Conservation (phyloP, 1,140 invertebrate genomes). For the Phortica variegata region DNA sequence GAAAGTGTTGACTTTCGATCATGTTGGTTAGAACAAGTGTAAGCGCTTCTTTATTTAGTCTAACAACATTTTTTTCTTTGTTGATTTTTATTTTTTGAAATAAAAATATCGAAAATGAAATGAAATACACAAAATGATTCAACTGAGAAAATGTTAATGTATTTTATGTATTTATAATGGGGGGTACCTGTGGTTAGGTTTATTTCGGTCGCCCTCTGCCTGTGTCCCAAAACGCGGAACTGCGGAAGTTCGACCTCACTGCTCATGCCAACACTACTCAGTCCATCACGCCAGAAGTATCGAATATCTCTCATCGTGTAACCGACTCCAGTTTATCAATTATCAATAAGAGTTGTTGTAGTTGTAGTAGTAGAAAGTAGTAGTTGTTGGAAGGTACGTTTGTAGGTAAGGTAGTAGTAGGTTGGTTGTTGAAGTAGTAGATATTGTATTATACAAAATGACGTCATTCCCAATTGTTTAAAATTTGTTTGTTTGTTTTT, state of each 20-base stretch:
- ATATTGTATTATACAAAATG: conserved; percentile 36
- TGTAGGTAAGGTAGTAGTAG: conserved; percentile 13
- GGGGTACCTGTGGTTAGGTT: conserved; percentile 90
- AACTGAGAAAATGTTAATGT: conserved; percentile 43
- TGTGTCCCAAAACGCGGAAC: conserved; percentile 91
- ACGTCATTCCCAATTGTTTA: conserved; percentile 49
- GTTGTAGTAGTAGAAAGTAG: conserved; percentile 24
- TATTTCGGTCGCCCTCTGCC: conserved; percentile 87
- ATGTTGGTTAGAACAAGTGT: conserved; percentile 26
- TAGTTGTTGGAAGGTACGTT: background rate
- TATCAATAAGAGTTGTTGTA: conserved; percentile 15
- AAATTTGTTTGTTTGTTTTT: conserved; percentile 27
- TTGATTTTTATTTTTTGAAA: conserved; percentile 19
- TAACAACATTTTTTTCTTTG: background rate
- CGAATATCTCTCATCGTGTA: conserved; percentile 97
- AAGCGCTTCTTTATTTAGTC: conserved; percentile 8
- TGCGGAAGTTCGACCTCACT: conserved; percentile 90
- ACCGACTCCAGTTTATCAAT: conserved; percentile 70
- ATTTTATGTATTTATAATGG: conserved; percentile 32
- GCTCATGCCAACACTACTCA: conserved; percentile 86
- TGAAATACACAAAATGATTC: conserved; percentile 25
- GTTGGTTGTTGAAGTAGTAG: conserved; percentile 18
- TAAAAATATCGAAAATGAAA: conserved; percentile 31
- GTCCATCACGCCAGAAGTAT: conserved; percentile 91
- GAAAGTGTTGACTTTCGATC: too few species aligned